Conservation (phyloP, 1,140 invertebrate species). For the Penaeus indicus region DNA sequence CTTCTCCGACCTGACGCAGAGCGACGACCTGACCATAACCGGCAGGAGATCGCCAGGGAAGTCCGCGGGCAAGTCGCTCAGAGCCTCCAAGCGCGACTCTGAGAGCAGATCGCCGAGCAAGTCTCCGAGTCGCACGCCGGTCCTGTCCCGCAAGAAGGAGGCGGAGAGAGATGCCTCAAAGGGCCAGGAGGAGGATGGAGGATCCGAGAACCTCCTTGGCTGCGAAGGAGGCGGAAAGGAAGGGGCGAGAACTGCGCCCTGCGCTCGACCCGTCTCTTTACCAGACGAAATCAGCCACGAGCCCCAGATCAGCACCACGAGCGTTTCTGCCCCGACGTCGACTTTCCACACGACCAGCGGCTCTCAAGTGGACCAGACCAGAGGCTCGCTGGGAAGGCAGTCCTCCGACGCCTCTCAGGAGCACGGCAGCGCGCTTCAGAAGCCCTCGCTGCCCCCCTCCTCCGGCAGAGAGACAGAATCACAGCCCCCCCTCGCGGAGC, state of each 20-base stretch:
- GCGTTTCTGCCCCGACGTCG: neutral
- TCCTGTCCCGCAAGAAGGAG: neutral
- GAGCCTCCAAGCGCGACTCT: neutral
- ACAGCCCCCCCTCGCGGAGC: no score
- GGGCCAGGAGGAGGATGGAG: neutral
- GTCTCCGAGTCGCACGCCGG: neutral
- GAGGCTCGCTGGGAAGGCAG: neutral
- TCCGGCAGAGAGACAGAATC: no score
- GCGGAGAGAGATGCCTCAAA: neutral
- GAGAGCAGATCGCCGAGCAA: neutral
- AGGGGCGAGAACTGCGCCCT: no score
- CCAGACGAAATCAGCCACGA: neutral
- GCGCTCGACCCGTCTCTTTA: no score
- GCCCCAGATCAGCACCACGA: neutral
- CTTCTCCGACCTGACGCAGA: slow-evolving; percentile 38
- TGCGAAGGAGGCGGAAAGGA: no score
- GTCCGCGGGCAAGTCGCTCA: neutral
- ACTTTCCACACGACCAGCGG: neutral
- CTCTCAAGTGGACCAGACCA: neutral
- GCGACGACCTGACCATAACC: slow-evolving; percentile 47
- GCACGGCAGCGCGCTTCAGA: no score
- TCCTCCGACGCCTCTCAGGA: no score
- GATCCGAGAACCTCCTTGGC: no score
- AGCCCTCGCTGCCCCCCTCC: no score
- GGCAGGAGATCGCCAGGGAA: neutral